Base-by-base conservation (phyloP, 2,113 vertebrate species). In the Hymenochirus boettgeri region DNA sequence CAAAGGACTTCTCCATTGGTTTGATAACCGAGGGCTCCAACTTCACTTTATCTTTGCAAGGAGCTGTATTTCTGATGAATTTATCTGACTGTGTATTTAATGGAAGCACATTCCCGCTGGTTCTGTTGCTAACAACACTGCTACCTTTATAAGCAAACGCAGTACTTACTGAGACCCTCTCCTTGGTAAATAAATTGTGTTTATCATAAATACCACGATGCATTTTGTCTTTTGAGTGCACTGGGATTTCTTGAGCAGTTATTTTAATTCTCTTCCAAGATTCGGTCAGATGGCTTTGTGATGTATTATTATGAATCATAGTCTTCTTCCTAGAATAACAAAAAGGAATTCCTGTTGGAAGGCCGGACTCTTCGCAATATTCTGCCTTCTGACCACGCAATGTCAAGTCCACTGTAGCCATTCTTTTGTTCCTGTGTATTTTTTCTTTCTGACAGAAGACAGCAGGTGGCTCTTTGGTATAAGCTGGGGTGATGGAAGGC, bases 331-430 rank as follows among this genome's bases (percentile, higher is more conserved):
- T 23, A n/a, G 56, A 39, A 59, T 59, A 9, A 39, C 45, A 19
- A 17, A 67, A 45, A 31, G 65, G 47, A 60, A 53, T 53, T 45
- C 33, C 56, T 51, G 3, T n/a, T 6, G 29, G 27, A 59, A 21
- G n/a, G 18, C 3, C n/a, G 6, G 48, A 26, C 17, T 67, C 47
- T 29, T 52, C 31, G 31, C 12, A 21, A 13, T 10, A 23, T 25
- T 26, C 7, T 18, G 26, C 24, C 42, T 45, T 33, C 35, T 52
- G 15, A 45, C 22, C 27, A 24, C 37, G 27, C 7, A 45, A 60
- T 19, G 52, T 11, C 0, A 33, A 2, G 29, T 67, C 56, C n/a
- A 23, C 45, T 45, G 26, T 42, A 17, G 35, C 3, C 26, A 1
- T 13, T n/a, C n/a, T 18, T 53, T 21, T 45, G 9, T 10, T 33